phyloP scores from a whole-genome alignment of 2,797 vertebrate species.

The Sparus aurata region DNA sequence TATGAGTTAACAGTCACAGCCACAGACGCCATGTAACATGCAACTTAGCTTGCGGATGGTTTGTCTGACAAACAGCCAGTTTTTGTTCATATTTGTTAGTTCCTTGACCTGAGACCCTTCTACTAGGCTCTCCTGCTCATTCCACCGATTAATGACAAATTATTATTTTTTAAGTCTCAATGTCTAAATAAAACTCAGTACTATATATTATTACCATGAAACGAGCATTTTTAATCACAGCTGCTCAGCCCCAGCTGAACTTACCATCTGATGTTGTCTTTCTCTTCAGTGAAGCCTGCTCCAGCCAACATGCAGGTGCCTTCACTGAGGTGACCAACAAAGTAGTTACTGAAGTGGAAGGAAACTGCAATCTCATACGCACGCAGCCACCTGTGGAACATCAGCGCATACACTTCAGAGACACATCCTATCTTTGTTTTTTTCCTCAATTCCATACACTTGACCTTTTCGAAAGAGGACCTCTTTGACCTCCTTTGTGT shows the following conservation, averaged over 20 bases:
- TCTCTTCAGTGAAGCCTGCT: slow-evolving; percentile 88
- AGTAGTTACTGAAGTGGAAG: slow-evolving; percentile 98
- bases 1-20: no score
- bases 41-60: no score
- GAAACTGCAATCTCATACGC: slow-evolving; percentile 94
- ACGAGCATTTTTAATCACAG: neutral
- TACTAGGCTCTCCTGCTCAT: no score
- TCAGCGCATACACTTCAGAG: slow-evolving; percentile 25
- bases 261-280: slow-evolving; percentile 89
- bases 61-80: no score
- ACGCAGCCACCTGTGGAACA: slow-evolving; percentile 88
- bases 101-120: neutral
- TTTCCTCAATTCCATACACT: neutral
- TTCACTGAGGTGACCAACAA: slow-evolving; percentile 94
- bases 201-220: neutral
- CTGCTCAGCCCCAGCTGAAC: neutral
- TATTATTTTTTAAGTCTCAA: no score
- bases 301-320: slow-evolving; percentile 89
- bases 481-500: neutral
- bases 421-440: neutral
- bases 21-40: no score
- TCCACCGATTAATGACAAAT: no score
- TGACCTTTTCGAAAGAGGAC: neutral
- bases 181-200: neutral
- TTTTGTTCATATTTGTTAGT: no score